These are phyloP conservation scores for Cebidichthys violaceus DNA, from an alignment of 2,113 vertebrate genomes.

Conservation along the genomic window DNA sequence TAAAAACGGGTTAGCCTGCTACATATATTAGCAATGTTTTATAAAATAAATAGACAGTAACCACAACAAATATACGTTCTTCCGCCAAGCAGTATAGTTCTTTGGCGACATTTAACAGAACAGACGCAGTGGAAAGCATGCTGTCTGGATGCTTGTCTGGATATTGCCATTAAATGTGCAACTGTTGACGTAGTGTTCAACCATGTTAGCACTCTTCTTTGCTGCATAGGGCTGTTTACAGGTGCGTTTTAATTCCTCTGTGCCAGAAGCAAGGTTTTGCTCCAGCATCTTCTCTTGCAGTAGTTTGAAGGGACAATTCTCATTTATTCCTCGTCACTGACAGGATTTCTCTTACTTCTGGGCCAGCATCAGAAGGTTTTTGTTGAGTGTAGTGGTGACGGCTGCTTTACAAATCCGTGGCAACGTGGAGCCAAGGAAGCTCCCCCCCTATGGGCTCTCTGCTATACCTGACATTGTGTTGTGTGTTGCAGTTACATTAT, in stretches of 20 bases:
- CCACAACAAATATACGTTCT: neutral
- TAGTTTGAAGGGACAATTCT: neutral
- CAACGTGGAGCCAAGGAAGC: neutral
- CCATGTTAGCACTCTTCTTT: too few species aligned
- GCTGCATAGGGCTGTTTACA: too few species aligned
- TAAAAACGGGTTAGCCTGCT: too few species aligned
- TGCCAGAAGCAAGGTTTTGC: neutral
- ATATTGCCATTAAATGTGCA: neutral
- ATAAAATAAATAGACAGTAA: too few species aligned
- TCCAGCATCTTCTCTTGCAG: neutral
- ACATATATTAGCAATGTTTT: too few species aligned
- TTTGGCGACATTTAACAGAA: neutral
- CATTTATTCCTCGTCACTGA: too few species aligned
- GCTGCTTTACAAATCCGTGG: neutral
- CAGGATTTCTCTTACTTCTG: too few species aligned
- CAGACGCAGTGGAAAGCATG: neutral
- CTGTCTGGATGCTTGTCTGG: neutral
- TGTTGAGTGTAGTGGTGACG: neutral
- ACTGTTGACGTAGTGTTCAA: neutral
- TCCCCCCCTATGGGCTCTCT: neutral
- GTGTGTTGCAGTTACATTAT: neutral
- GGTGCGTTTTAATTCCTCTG: neutral
- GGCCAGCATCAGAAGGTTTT: too few species aligned
- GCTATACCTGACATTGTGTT: neutral
- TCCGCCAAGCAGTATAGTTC: neutral